Base-by-base conservation (phyloP, 2,113 vertebrate species). In the Oreochromis niloticus region DNA sequence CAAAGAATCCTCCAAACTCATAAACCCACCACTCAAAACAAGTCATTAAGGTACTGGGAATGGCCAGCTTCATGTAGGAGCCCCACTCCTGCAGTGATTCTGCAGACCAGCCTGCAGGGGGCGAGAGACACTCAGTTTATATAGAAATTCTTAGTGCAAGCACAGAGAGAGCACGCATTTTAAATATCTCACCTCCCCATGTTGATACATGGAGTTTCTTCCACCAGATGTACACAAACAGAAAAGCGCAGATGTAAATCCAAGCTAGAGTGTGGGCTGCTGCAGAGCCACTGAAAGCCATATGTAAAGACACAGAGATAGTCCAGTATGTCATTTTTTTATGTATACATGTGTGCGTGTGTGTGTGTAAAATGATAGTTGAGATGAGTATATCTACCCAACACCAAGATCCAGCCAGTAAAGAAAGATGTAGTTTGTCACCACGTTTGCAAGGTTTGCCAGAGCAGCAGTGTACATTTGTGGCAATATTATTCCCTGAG, bases 21-120 rank as follows among this genome's bases (percentile, higher is more conserved):
- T 97, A 98, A 50, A 98, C 96, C 98, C 98, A 99, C 97, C 97
- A 98, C 87, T 98, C 97, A 2, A 97, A 97, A 59, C 97, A 98
- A 32, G 95, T 89, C 98, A 98, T 98, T n/a, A 98, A 80, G 93
- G 97, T 96, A 85, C 97, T 96, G 9, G 97, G 97, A 36, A 99
- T 57, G 0, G 97, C 98, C 91, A 98, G 95, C n/a, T 87, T 94
- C 95, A 97, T 96, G 80, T 96, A 98, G 41, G 96, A 90, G 3
- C 96, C 97, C 98, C 98, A 98, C 6, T 98, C 97, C 87, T 98
- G 94, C 16, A 98, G 95, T 39, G 97, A 97, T 34, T 97, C 97
- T 48, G 32, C 61, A 12, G 96, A 97, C 97, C 98, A 99, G 6
- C 97, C 98, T 99, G 90, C 14, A 85, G 6, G 82, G 85, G 27